These are phyloP conservation scores for Stichopus horrens DNA, from an alignment of 53 echinoderm and acorn worm genomes.

Conservation along the genomic window DNA sequence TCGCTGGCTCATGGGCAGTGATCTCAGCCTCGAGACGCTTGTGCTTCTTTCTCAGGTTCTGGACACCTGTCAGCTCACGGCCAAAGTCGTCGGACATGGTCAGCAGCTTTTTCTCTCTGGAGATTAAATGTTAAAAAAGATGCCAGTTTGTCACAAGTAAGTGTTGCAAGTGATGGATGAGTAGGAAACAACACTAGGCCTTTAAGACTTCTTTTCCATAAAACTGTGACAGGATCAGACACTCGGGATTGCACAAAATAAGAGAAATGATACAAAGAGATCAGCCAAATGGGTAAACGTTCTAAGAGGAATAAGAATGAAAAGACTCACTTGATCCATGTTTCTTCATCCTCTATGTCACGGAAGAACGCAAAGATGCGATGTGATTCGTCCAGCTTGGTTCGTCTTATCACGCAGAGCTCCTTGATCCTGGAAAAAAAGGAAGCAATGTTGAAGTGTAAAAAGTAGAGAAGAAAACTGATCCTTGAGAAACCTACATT, in stretches of 20 bases:
- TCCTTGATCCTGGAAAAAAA: constrained; percentile 51
- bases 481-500: no score
- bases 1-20: constrained; percentile 83
- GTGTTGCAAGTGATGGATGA: no score
- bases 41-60: constrained; percentile 99
- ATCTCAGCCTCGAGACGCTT: constrained; percentile 99
- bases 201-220: no score
- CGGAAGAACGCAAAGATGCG: constrained; percentile 94
- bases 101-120: constrained; percentile 92
- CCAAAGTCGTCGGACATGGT: constrained; percentile 99
- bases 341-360: constrained; percentile 92
- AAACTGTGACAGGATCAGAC: no score
- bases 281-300: neutral
- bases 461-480: no score
- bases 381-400: constrained; percentile 91
- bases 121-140: neutral
- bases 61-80: constrained; percentile 98
- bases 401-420: constrained; percentile 73
- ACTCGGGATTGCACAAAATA: no score
- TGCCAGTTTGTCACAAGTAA: no score
- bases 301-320: neutral
- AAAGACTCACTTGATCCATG: constrained; percentile 92
- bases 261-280: neutral
- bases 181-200: no score
- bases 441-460: neutral